Conservation (phyloP, 2,113 vertebrate genomes). For the Perca fluviatilis region DNA sequence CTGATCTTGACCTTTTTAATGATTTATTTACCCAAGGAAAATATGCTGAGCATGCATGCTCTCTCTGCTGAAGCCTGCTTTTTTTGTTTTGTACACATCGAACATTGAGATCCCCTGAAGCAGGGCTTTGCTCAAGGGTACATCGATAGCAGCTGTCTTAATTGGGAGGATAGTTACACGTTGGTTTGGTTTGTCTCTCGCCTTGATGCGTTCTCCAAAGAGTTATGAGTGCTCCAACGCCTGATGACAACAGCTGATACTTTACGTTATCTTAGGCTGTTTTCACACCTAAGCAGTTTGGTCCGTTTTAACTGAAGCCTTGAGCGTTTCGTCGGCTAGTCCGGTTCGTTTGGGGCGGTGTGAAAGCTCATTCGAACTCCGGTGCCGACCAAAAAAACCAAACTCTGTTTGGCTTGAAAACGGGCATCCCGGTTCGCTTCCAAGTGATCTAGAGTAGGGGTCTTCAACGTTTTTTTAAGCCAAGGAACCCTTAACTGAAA, state of each 20-base stretch:
- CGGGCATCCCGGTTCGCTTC: too few relatives aligned
- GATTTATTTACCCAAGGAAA: slow-evolving; percentile 29
- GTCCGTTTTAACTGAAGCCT: too few relatives aligned
- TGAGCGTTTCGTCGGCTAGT: too few relatives aligned
- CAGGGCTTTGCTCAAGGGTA: slow-evolving; percentile 41
- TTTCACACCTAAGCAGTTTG: too few relatives aligned
- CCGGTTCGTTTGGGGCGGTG: too few relatives aligned
- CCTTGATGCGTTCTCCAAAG: not conserved
- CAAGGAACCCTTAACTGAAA: too few relatives aligned
- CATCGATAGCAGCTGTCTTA: slow-evolving; percentile 35
- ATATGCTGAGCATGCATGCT: not conserved
- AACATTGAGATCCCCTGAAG: slow-evolving; percentile 17
- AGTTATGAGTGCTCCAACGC: slow-evolving; percentile 15
- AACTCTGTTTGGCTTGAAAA: too few relatives aligned
- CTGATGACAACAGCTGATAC: slow-evolving; percentile 26
- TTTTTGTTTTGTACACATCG: slow-evolving; percentile 14
- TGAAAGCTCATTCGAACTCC: too few relatives aligned
- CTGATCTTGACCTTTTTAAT: slow-evolving; percentile 41
- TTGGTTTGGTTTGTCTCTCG: slow-evolving; percentile 40
- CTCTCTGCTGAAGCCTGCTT: slow-evolving; percentile 11
- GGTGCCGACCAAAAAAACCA: too few relatives aligned
- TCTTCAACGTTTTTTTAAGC: too few relatives aligned
- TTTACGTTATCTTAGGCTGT: not conserved
- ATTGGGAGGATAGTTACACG: slow-evolving; percentile 23
- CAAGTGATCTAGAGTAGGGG: too few relatives aligned